A percentile compares a stretch with the other conserved stretches of the same genome.
These are phyloP conservation scores for Oncorhynchus tshawytscha DNA, from an alignment of 2,113 vertebrate species.

Conservation along the genomic window DNA sequence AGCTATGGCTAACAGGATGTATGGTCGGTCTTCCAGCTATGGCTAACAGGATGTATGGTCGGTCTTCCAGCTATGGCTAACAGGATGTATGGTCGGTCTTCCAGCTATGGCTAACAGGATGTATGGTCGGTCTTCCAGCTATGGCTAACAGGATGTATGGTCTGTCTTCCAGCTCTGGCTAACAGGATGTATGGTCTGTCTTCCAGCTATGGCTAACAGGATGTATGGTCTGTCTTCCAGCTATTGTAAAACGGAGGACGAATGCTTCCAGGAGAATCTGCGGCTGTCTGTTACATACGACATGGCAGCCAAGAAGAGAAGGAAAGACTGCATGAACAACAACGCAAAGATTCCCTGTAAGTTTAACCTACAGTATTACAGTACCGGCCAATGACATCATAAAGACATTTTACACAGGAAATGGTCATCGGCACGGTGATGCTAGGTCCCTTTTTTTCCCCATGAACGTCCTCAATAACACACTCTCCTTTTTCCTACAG, in stretches of 20 bases:
- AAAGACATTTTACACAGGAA: background rate
- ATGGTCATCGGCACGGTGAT: no score
- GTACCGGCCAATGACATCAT: background rate
- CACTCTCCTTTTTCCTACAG: conserved; percentile 64
- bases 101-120: conserved; percentile 75
- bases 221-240: conserved; percentile 62
- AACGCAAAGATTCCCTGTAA: conserved; percentile 96
- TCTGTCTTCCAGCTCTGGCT: conserved; percentile 77
- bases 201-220: conserved; percentile 77
- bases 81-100: conserved; percentile 18
- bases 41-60: conserved; percentile 40
- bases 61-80: conserved; percentile 77
- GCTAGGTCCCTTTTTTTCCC: no score
- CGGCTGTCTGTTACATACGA: conserved; percentile 89
- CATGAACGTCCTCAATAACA: background rate
- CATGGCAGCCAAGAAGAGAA: conserved; percentile 93
- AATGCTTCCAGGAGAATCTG: conserved; percentile 91
- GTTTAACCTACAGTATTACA: conserved; percentile 38
- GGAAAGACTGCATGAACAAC: conserved; percentile 94
- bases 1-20: conserved; percentile 74
- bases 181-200: background rate
- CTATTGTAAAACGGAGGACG: conserved; percentile 81
- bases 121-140: conserved; percentile 69
- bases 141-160: conserved; percentile 52
- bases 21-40: conserved; percentile 73